A percentile compares a stretch with the other conserved stretches of the same genome.
Conservation (phyloP, 2,797 vertebrate genomes). For the Syngnathus rostellatus region DNA sequence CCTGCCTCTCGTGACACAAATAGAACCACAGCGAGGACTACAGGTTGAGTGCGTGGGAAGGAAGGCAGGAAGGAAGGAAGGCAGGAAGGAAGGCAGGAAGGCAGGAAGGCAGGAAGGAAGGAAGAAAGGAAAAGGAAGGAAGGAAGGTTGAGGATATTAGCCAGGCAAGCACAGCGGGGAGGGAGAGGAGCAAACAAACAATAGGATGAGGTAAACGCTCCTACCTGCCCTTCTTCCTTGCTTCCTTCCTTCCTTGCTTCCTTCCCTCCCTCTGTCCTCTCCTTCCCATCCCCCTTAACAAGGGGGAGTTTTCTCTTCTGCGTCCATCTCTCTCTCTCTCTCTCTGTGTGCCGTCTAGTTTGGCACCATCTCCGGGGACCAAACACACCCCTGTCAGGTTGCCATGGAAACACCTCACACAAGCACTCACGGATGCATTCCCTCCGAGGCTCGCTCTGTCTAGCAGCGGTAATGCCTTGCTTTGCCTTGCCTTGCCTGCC, state of each 20-base stretch:
- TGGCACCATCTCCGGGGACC: slow-evolving; percentile 54
- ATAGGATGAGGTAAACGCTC: slow-evolving; percentile 11
- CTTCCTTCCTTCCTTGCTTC: slow-evolving; percentile 22
- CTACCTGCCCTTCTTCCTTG: slow-evolving; percentile 32
- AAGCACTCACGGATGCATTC: slow-evolving; percentile 17
- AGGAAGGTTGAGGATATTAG: slow-evolving; percentile 10
- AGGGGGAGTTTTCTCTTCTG: slow-evolving; percentile 54
- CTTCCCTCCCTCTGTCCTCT: slow-evolving; percentile 33
- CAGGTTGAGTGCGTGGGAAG: slow-evolving; percentile 12
- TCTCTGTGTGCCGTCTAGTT: slow-evolving; percentile 25
- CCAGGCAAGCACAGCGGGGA: slow-evolving; percentile 2
- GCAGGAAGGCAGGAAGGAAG: slow-evolving; percentile 2
- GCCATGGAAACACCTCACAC: slow-evolving; percentile 63
- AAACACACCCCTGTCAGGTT: slow-evolving; percentile 69
- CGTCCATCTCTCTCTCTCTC: slow-evolving; percentile 47
- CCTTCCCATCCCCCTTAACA: slow-evolving; percentile 42
- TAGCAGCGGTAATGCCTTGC: slow-evolving; percentile 42
- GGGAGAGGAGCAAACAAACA: slow-evolving; percentile 24
- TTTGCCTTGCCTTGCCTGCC: slow-evolving; percentile 6
- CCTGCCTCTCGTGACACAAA: slow-evolving; percentile 11
- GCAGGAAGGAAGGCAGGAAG: slow-evolving; percentile 12
- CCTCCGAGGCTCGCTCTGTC: slow-evolving; percentile 14
- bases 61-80: slow-evolving; percentile 2
- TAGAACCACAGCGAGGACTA: slow-evolving; percentile 1
- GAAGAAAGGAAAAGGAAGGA: slow-evolving; percentile 14